Evolutionary conservation across 1,140 invertebrate genomes (phyloP), one percentile per base, ranked within the genome.

Genomic region (Adelges cooleyi): DNA sequence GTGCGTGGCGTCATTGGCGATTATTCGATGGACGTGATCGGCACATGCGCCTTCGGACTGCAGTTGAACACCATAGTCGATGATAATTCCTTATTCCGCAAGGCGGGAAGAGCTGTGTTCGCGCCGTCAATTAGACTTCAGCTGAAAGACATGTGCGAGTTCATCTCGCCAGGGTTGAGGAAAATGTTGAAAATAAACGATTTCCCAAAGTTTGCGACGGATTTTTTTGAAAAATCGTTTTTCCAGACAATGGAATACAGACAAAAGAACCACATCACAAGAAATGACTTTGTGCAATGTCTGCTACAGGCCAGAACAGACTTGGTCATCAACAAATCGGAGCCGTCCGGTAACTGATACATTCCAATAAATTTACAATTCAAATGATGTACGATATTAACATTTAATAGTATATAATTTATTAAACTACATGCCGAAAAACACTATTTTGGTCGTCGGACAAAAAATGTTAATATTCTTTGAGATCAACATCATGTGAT

Each of bases 81-180:
- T 9, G 42, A 48, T 17, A 46, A 49, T 27, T 76, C 78, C 0
- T 76, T 80, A 69, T 84, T 84, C 71, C 44, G 72, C 9, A 51
- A 65, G 25, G 67, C 71, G 13, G 72, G 70, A 1, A 65, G 59
- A 48, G 66, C 52, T n/a, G 18, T 74, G 1, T 69, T 75, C 15
- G 17, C 42, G 4, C 48, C 68, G 1, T 9, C 6, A 3, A 10
- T 42, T 10, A 9, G 36, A 3, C 2, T 8, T 10, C n/a, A 25
- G 2, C 3, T 56, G 11, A 33, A 11, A 6, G 5, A 33, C 5
- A 6, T 33, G 29, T 5, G 5, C 5, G 5, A 6, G 11, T 6
- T 5, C 5, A 33, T 33, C 5, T 33, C 29, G 29, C 29, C 29
- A 33, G 5, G 5, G 29, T 33, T 33, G 11, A 33, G 11, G 11